A percentile compares a stretch with the other conserved stretches of the same genome.
Conservation (phyloP, 2,113 vertebrate species). For the Merops nubicus region DNA sequence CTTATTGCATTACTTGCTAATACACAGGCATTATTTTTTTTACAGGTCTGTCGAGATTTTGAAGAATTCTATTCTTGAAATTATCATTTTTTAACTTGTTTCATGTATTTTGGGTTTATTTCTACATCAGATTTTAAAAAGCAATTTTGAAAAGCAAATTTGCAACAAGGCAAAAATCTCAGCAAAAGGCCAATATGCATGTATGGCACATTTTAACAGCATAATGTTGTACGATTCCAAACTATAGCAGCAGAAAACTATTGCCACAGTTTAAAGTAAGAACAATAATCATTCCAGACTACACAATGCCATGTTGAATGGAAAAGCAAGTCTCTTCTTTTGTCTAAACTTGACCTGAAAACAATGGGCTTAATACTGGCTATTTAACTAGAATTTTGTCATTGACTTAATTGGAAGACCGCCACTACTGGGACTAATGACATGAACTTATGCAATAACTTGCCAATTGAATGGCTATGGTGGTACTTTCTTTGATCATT, state of each 20-base stretch:
- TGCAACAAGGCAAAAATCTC: not conserved
- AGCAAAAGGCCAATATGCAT: not conserved
- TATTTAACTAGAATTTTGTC: not conserved
- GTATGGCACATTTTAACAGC: not conserved
- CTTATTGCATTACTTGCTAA: not conserved
- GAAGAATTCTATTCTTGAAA: not conserved
- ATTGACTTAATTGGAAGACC: not conserved
- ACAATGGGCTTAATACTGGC: not conserved
- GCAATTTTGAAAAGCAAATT: not conserved
- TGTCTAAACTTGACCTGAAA: not conserved
- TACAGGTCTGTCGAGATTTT: not conserved
- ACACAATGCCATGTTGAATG: not conserved
- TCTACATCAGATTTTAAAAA: not conserved
- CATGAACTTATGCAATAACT: not conserved
- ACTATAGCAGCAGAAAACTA: not conserved
- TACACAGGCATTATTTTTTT: not conserved
- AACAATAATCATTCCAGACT: not conserved
- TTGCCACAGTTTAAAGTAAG: not conserved
- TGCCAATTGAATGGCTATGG: not conserved
- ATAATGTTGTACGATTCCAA: not conserved
- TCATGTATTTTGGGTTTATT: not conserved
- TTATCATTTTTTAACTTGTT: not conserved
- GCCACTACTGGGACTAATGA: not conserved
- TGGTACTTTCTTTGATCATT: not conserved
- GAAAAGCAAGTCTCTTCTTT: not conserved